These are phyloP conservation scores for Vespertilio murinus DNA, from an alignment of 2,797 vertebrate genomes.

Conservation along the genomic window DNA sequence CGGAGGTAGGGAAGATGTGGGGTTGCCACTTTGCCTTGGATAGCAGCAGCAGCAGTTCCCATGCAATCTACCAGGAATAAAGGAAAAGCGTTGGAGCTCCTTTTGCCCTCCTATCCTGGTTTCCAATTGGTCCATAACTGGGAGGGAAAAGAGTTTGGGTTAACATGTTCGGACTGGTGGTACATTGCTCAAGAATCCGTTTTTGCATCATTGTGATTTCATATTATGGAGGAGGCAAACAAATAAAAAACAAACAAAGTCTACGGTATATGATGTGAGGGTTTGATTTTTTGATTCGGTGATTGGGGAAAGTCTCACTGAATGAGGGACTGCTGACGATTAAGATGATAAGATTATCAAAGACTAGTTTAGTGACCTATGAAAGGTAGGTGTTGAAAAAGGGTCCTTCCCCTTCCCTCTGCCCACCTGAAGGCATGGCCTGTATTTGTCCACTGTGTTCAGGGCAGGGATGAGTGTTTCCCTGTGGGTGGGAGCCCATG, in stretches of 20 bases:
- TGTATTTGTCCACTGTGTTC: neutral
- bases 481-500: neutral
- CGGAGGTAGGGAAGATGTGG: neutral
- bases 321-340: neutral
- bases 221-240: neutral
- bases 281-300: neutral
- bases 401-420: neutral
- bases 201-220: neutral
- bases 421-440: neutral
- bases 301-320: neutral
- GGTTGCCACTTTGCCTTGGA: neutral
- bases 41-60: neutral
- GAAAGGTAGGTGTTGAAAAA: neutral
- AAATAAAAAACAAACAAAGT: constrained; percentile 1
- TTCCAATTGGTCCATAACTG: neutral
- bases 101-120: neutral
- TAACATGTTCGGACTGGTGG: neutral
- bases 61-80: neutral
- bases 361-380: neutral
- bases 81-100: neutral
- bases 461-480: neutral
- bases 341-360: neutral
- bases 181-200: neutral
- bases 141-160: neutral
- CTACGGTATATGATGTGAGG: neutral